These are phyloP conservation scores for Fragum whitleyi DNA, from an alignment of 2,888 invertebrate genomes.

Conservation along the genomic window DNA sequence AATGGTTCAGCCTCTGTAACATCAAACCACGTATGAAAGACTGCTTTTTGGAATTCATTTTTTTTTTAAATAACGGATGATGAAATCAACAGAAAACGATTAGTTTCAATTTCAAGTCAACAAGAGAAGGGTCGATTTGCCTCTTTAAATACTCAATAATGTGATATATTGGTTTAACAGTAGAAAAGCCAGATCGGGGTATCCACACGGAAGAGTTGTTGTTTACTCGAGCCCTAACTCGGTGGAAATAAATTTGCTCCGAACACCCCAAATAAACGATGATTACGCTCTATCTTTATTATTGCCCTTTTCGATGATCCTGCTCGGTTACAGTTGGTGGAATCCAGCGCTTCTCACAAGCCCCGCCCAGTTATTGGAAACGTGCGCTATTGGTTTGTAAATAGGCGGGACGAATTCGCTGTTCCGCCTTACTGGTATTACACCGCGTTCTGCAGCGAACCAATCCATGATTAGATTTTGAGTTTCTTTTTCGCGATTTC, in stretches of 20 bases:
- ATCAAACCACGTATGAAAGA: too few species aligned
- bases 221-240: constrained; percentile 44
- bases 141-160: constrained; percentile 15
- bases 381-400: constrained; percentile 9
- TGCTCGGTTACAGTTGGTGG: constrained; percentile 29
- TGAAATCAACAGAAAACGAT: too few species aligned
- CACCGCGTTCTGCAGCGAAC: constrained; percentile 4
- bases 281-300: constrained; percentile 28
- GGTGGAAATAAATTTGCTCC: constrained; percentile 33
- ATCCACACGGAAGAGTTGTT: constrained; percentile 52
- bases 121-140: neutral
- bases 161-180: constrained; percentile 18
- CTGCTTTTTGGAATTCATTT: too few species aligned
- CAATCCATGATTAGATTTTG: constrained; percentile 1
- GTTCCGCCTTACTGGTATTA: neutral
- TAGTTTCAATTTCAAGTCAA: too few species aligned
- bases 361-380: constrained; percentile 9
- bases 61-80: too few species aligned
- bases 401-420: neutral
- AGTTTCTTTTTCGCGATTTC: too few species aligned
- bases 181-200: constrained; percentile 43
- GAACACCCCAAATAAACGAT: constrained; percentile 26
- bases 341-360: neutral
- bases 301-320: constrained; percentile 34
- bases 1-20: too few species aligned